Base-by-base conservation (phyloP, 2,888 invertebrate genomes). In the Tinea semifulvella region DNA sequence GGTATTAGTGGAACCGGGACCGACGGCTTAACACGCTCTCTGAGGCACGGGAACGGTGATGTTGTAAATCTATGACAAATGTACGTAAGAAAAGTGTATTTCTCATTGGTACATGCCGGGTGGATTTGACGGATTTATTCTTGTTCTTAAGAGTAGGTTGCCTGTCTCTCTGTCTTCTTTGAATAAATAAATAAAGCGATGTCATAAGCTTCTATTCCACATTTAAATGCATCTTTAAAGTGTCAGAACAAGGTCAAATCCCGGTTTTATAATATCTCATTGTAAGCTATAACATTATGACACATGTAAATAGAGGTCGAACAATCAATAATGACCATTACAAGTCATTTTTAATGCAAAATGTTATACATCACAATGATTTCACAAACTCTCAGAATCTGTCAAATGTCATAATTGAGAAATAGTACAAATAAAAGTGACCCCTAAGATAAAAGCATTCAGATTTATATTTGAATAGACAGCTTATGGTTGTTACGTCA, bases 321-420 rank as follows among this genome's bases (percentile, higher is more conserved):
- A 25, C 19, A 44, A 44, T 38, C 25, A 44, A 44, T 25, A 44
- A 20, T 10, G 26, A 25, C 17, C 17, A 38, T 44, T 44, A 36
- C 19, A 38, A 38, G 39, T 38, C 39, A 26, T 38, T 20, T 36
- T 22, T 38, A 25, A 38, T 38, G 26, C 20, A 11, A 25, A 18
- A 44, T 13, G 36, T 14, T 11, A n/a, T 17, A 44, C 22, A 39
- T 44, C 20, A 17, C 8, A 22, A 40, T 20, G 40, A 40, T 40
- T 40, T 11, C 40, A 38, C 19, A 38, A 38, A 38, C 38, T n/a
- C 18, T n/a, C 11, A 31, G 31, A 13, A 14, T 14, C 11, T 31
- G 31, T 31, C 31, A 31, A 31, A 31, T n/a, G 14, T 13, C 31
- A 7, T 31, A 31, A 31, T 11, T 2, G 11, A 4, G 11, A 31